Base-by-base conservation (phyloP, 2,797 vertebrate species). In the Aplochiton taeniatus region DNA sequence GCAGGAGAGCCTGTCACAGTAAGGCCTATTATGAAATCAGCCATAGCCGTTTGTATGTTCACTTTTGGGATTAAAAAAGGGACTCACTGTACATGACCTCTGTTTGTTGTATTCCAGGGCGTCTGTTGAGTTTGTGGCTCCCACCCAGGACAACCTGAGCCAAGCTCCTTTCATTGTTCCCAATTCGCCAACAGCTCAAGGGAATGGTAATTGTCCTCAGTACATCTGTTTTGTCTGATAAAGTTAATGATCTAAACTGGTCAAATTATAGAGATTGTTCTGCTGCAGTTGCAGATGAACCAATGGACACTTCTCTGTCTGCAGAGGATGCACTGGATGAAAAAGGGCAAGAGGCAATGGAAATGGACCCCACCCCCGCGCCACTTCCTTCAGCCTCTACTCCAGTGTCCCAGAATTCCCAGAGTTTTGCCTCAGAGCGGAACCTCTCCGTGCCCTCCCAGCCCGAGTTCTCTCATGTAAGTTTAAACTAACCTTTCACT, bases 401-500 rank as follows among this genome's bases (percentile, higher is more conserved):
- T n/a, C 94, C 94, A 0, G 77, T 93, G 13, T 95, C 93, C 60
- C 94, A 93, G 81, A 93, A 85, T 65, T 82, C 90, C 11, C 92
- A 92, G 43, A 69, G 79, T 61, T 93, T 93, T 68, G 83, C 75
- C 43, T 72, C 92, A 16, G 92, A 93, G 19, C 83, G 75, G 65
- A 87, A 87, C 11, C 85, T 95, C 4, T 87, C 92, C 51, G 4
- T 95, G 41, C 97, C 96, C 4, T 94, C 95, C 9, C 97, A 96
- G 77, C 97, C 96, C 0, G 92, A 96, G 44, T 94, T 99, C 71
- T 99, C 97, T 72, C 96, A 98, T 16, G 97, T 99, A 86, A 71
- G 95, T 73, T 72, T 4, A 0, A 31, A 31, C 31, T 6, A 31
- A 31, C 31, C 31, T 31, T 2, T 31, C 31, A 31, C 31, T 31